Percentiles rank a stretch among this genome's conserved stretches.
Conservation (phyloP, 2,888 invertebrate species). For the Sisyra nigra region DNA sequence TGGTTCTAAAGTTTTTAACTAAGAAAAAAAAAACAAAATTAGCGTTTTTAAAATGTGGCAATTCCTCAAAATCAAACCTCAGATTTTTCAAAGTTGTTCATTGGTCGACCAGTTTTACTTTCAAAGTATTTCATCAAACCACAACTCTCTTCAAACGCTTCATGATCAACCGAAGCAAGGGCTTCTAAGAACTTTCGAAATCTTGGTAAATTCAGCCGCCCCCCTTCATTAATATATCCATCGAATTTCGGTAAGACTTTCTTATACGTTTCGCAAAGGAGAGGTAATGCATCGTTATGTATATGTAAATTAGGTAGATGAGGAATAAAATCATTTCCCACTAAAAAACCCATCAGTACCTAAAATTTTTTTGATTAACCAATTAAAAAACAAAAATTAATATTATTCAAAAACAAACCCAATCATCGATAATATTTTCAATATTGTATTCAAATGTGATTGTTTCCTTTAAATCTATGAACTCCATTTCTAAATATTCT, state of each 20-base stretch:
- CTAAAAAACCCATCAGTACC: slow-evolving; percentile 87
- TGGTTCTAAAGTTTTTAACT: slow-evolving; percentile 4
- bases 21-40: slow-evolving; percentile 9
- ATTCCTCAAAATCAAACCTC: not conserved
- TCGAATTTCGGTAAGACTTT: slow-evolving; percentile 68
- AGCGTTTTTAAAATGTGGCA: not conserved
- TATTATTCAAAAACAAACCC: slow-evolving; percentile 35
- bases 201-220: slow-evolving; percentile 61
- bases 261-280: slow-evolving; percentile 79
- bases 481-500: slow-evolving; percentile 88
- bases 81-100: slow-evolving; percentile 25
- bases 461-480: slow-evolving; percentile 47
- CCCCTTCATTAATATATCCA: slow-evolving; percentile 87
- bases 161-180: slow-evolving; percentile 53
- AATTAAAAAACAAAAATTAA: not conserved
- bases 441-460: slow-evolving; percentile 65
- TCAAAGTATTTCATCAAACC: slow-evolving; percentile 76
- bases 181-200: slow-evolving; percentile 75
- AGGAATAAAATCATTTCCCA: slow-evolving; percentile 97
- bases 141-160: slow-evolving; percentile 57
- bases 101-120: slow-evolving; percentile 52
- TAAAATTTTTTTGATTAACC: slow-evolving; percentile 15
- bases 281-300: slow-evolving; percentile 70
- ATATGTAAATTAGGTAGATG: slow-evolving; percentile 92
- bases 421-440: slow-evolving; percentile 90